Conservation (phyloP, 2,797 vertebrate genomes). For the Lacerta bilineata region DNA sequence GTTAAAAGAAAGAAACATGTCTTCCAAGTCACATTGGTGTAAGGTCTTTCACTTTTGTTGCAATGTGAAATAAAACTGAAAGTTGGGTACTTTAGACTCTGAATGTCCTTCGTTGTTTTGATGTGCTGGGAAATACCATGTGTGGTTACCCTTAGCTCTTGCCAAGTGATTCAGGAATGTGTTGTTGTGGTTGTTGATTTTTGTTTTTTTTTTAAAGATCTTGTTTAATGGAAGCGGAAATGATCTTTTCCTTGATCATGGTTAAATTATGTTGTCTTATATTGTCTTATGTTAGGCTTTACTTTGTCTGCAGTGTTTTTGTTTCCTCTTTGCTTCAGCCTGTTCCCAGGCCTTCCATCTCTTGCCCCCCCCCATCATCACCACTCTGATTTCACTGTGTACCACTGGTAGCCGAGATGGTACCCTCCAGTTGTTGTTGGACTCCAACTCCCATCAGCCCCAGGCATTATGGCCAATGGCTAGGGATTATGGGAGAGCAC, state of each 20-base stretch:
- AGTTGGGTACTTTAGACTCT: neutral
- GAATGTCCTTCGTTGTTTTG: neutral
- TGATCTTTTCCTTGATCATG: neutral
- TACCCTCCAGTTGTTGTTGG: too few relatives aligned
- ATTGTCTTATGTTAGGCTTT: neutral
- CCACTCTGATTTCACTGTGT: neutral
- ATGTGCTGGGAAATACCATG: neutral
- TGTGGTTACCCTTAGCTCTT: neutral
- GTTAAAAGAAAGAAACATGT: neutral
- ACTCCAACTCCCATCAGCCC: too few relatives aligned
- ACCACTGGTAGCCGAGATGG: too few relatives aligned
- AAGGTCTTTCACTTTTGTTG: neutral
- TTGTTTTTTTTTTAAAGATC: neutral
- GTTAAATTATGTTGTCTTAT: neutral
- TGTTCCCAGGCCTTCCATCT: neutral
- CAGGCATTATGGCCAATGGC: too few relatives aligned
- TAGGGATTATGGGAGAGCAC: too few relatives aligned
- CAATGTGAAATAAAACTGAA: slow-evolving; percentile 5
- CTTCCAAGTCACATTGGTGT: neutral
- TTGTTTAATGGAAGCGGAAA: neutral
- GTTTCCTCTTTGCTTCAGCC: neutral
- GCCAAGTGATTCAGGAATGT: neutral
- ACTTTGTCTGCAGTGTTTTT: neutral
- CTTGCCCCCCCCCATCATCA: neutral
- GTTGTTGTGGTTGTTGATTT: too few relatives aligned